Conservation (phyloP, 1,140 invertebrate genomes). For the Brachionus angularis region DNA sequence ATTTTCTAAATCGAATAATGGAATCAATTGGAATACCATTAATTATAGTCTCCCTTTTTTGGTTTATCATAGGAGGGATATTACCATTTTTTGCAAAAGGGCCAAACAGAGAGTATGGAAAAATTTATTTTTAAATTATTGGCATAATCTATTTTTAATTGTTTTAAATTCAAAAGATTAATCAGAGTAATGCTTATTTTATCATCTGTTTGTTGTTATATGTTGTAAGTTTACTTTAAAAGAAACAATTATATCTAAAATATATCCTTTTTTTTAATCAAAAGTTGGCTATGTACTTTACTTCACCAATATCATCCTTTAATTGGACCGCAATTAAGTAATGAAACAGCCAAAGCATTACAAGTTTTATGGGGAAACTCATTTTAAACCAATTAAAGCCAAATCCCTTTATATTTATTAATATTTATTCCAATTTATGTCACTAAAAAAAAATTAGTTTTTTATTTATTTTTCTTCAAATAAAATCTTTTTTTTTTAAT, state of each 20-base stretch:
- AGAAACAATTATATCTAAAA: not conserved
- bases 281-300: slow-evolving; percentile 36
- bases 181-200: slow-evolving; percentile 32
- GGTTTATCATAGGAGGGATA: slow-evolving; percentile 27
- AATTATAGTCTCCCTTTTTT: slow-evolving; percentile 16
- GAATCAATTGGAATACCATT: slow-evolving; percentile 29
- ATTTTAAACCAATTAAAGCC: slow-evolving; percentile 4
- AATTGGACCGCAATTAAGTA: slow-evolving; percentile 41
- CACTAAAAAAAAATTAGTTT: no score
- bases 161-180: not conserved
- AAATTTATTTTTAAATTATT: not conserved
- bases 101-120: slow-evolving; percentile 30
- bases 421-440: no score
- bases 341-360: slow-evolving; percentile 32
- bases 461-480: no score
- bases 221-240: slow-evolving; percentile 29
- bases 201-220: slow-evolving; percentile 37
- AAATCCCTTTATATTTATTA: no score
- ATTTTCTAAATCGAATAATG: slow-evolving; percentile 16
- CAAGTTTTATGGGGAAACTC: slow-evolving; percentile 28
- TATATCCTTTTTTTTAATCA: not conserved
- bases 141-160: not conserved
- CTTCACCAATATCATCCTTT: slow-evolving; percentile 40
- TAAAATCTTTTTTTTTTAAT: no score
- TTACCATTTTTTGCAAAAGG: slow-evolving; percentile 42